These are phyloP conservation scores for Meganola albula DNA, from an alignment of 2,888 invertebrate species.

Conservation along the genomic window DNA sequence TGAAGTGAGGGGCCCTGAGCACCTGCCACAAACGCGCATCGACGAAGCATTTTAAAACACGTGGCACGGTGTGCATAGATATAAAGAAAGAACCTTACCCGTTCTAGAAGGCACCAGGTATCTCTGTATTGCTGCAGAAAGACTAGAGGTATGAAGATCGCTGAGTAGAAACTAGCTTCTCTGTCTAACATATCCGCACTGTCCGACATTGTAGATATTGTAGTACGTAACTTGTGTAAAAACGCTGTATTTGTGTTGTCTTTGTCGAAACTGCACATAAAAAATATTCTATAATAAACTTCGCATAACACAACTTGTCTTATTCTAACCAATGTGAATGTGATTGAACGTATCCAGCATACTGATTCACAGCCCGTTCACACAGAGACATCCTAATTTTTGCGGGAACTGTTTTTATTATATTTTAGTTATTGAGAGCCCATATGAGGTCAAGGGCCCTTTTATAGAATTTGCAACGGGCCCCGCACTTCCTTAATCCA, in stretches of 20 bases:
- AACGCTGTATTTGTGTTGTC: constrained; percentile 56
- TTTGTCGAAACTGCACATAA: constrained; percentile 49
- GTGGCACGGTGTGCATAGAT: too few relatives aligned
- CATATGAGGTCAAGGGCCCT: too few relatives aligned
- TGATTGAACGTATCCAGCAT: neutral
- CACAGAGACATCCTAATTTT: neutral
- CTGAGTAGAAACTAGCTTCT: constrained; percentile 57
- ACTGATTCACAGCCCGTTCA: neutral
- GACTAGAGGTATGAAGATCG: constrained; percentile 52
- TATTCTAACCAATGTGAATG: constrained; percentile 3
- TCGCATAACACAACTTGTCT: neutral
- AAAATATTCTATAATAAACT: neutral
- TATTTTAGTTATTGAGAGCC: neutral
- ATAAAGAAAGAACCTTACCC: constrained; percentile 49
- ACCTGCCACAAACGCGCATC: too few relatives aligned
- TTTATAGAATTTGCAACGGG: too few relatives aligned
- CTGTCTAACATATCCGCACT: constrained; percentile 50
- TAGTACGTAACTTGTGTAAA: constrained; percentile 52
- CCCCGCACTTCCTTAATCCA: neutral
- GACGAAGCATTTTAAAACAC: too few relatives aligned
- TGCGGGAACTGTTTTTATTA: neutral
- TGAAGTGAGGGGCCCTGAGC: too few relatives aligned
- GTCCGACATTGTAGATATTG: constrained; percentile 52
- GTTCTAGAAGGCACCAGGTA: constrained; percentile 60
- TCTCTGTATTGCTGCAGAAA: constrained; percentile 60